Percentiles rank a stretch among this genome's conserved stretches.
These are phyloP conservation scores for Calephelis perditalis DNA, from an alignment of 2,888 invertebrate genomes.

Conservation along the genomic window DNA sequence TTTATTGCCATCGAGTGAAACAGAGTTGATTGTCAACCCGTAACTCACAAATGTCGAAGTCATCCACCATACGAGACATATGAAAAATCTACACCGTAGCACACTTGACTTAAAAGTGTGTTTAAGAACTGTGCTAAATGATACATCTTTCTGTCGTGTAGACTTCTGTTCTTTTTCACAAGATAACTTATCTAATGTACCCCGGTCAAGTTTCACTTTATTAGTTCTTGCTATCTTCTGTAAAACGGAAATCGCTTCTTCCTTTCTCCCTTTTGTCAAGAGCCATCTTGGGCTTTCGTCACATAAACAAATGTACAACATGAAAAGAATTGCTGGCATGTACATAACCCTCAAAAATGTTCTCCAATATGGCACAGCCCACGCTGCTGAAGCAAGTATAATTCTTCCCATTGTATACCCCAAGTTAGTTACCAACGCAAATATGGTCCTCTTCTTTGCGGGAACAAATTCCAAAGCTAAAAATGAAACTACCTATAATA, in stretches of 20 bases:
- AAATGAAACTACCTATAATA: too few species aligned
- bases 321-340: background rate
- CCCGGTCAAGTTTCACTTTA: slow-evolving; percentile 41
- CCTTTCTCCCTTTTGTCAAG: background rate
- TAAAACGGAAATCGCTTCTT: slow-evolving; percentile 54
- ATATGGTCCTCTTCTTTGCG: too few species aligned
- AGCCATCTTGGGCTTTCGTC: background rate
- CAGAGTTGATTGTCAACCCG: slow-evolving; percentile 87
- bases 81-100: slow-evolving; percentile 75
- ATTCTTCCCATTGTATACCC: too few species aligned
- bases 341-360: background rate
- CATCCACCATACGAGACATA: slow-evolving; percentile 87
- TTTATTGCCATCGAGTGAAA: slow-evolving; percentile 84
- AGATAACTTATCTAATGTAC: too few species aligned
- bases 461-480: too few species aligned
- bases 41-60: slow-evolving; percentile 89
- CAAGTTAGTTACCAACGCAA: too few species aligned
- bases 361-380: slow-evolving; percentile 3
- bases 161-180: slow-evolving; percentile 20
- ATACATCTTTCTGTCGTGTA: too few species aligned
- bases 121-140: slow-evolving; percentile 5
- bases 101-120: slow-evolving; percentile 74
- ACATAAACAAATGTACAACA: background rate
- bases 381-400: too few species aligned
- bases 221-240: slow-evolving; percentile 82